Conservation (phyloP, 1,140 invertebrate species). For the Ceratina calcarata region DNA sequence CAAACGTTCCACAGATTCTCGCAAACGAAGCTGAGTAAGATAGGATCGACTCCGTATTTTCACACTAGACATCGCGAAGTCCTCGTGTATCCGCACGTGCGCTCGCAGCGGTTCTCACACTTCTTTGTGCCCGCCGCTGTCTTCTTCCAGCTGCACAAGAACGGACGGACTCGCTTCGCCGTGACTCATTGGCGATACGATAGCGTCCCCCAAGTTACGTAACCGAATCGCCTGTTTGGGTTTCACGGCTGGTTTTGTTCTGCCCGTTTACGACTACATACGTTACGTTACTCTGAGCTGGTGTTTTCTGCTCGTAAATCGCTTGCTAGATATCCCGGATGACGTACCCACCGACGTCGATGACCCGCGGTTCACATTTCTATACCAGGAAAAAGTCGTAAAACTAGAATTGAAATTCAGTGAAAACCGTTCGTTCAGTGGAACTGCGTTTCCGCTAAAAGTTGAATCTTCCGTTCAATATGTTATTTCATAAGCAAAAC, state of each 20-base stretch:
- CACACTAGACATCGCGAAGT: slow-evolving; percentile 1
- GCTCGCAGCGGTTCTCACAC: neutral
- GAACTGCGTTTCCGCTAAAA: too few species aligned
- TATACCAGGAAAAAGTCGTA: too few species aligned
- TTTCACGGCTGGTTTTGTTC: slow-evolving; percentile 65
- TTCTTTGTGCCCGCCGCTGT: neutral
- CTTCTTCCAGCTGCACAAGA: slow-evolving; percentile 18
- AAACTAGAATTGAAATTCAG: neutral
- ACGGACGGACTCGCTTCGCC: slow-evolving; percentile 63
- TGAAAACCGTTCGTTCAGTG: too few species aligned
- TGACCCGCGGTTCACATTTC: slow-evolving; percentile 27
- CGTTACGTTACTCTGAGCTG: slow-evolving; percentile 10
- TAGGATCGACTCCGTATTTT: too few species aligned
- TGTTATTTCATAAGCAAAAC: too few species aligned
- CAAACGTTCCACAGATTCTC: too few species aligned
- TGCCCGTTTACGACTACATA: slow-evolving; percentile 48
- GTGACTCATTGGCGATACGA: slow-evolving; percentile 73
- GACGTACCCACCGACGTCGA: slow-evolving; percentile 17
- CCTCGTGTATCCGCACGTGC: slow-evolving; percentile 2
- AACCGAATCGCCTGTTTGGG: slow-evolving; percentile 70
- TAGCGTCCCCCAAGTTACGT: slow-evolving; percentile 68
- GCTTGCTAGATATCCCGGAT: slow-evolving; percentile 20
- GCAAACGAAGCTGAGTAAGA: too few species aligned
- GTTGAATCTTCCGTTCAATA: too few species aligned
- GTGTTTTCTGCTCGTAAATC: slow-evolving; percentile 20